Base-by-base conservation (phyloP, 2,888 invertebrate genomes). In the Gastrophysa polygoni region DNA sequence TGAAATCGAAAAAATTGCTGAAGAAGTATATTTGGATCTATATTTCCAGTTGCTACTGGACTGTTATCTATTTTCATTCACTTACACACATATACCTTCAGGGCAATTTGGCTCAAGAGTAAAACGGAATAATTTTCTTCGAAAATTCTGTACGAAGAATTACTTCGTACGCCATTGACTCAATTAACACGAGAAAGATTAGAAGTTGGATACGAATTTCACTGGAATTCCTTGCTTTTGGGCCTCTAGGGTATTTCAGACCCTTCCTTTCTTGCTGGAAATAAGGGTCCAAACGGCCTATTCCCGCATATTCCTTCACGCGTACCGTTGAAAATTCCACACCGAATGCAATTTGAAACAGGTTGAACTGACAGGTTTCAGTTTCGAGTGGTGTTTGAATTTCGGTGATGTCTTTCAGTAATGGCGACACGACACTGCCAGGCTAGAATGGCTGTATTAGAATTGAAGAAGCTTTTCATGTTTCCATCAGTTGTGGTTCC, bases 291-390 rank as follows among this genome's bases (percentile, higher is more conserved):
- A 46, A 46, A 46, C 7, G 44, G 44, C 44, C 44, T 18, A 44
- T 44, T 44, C 50, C 24, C 32, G 56, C 55, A 56, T 57, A 50
- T 46, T 56, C 51, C 48, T 61, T 61, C 55, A 57, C 61, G 57
- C 51, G 56, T 56, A 50, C 44, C 52, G 61, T 57, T 61, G 57
- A 51, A 61, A 61, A 61, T 61, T 61, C 61, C 61, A 61, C 51
- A 61, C 57, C 61, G 17, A 50, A 48, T 61, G 48, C 57, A 50
- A 52, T 61, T 51, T 61, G 50, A 61, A 61, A 48, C 49, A 56
- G 61, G 50, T 28, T 28, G 43, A 61, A 56, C 38, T 38, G 38
- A 38, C 38, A 14, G 38, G 38, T 38, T 38, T 38, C 38, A 38
- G 14, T 38, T 32, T 38, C 38, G 14, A 38, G 38, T 38, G 38